These are phyloP conservation scores for Boleophthalmus pectinirostris DNA, from an alignment of 2,113 vertebrate species.

Conservation along the genomic window DNA sequence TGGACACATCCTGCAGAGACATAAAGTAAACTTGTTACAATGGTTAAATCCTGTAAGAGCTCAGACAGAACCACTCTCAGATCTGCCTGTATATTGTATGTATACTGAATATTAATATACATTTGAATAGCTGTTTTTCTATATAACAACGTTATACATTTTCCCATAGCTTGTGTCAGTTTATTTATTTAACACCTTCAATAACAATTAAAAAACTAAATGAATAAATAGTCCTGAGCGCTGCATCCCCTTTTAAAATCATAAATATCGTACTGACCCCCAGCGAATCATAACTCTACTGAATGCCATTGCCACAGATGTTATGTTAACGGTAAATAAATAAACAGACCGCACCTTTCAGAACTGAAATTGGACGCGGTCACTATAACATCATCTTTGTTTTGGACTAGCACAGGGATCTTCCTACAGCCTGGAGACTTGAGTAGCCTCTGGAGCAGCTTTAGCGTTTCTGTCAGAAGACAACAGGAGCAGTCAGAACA, in stretches of 20 bases:
- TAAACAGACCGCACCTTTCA: constrained; percentile 81
- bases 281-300: neutral
- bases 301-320: too few relatives aligned
- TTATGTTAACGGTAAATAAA: neutral
- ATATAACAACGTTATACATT: too few relatives aligned
- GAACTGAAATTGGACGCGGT: constrained; percentile 99
- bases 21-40: neutral
- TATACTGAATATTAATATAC: too few relatives aligned
- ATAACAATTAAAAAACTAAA: neutral
- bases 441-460: constrained; percentile 94
- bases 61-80: neutral
- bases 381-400: constrained; percentile 96
- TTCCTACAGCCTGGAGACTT: constrained; percentile 98
- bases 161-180: too few relatives aligned
- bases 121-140: too few relatives aligned
- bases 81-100: neutral
- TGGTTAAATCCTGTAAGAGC: neutral
- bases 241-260: neutral
- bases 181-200: neutral
- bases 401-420: constrained; percentile 97
- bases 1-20: constrained; percentile 89
- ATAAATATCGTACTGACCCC: too few relatives aligned
- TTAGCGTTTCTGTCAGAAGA: constrained; percentile 87
- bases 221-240: neutral
- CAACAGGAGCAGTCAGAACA: constrained; percentile 39